Percentiles rank a stretch among this genome's conserved stretches.
phyloP scores from a whole-genome alignment of 2,797 vertebrate genomes.

The Chelonia mydas region DNA sequence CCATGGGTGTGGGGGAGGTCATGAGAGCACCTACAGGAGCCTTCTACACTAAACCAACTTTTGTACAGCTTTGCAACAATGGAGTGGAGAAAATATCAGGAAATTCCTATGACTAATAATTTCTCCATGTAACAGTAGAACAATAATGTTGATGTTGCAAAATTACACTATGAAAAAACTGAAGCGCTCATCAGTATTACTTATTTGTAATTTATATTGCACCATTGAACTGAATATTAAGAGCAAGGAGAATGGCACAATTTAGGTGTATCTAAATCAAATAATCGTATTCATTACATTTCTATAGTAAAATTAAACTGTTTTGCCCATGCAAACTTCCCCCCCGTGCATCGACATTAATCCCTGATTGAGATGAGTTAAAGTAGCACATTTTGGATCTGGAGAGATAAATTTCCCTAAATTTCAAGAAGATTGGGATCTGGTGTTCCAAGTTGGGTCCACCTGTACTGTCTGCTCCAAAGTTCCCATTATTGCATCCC shows the following conservation, averaged over 20 bases:
- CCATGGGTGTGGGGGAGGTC: neutral
- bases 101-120: neutral
- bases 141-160: neutral
- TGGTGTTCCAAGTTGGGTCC: neutral
- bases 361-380: neutral
- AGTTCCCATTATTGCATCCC: neutral
- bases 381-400: neutral
- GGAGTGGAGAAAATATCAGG: neutral
- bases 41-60: rapidly evolving
- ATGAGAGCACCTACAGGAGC: neutral
- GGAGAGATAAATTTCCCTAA: neutral
- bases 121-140: neutral
- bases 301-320: conserved; percentile 11
- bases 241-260: conserved; percentile 10
- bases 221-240: neutral
- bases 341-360: neutral
- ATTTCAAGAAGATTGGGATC: neutral
- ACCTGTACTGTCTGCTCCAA: neutral
- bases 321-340: neutral
- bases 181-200: conserved; percentile 1
- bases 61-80: neutral
- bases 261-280: conserved; percentile 18
- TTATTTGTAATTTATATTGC: conserved; percentile 40
- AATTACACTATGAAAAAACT: neutral
- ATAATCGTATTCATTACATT: neutral